phyloP scores from a whole-genome alignment of 2,797 vertebrate genomes.

The Trachops cirrhosus region DNA sequence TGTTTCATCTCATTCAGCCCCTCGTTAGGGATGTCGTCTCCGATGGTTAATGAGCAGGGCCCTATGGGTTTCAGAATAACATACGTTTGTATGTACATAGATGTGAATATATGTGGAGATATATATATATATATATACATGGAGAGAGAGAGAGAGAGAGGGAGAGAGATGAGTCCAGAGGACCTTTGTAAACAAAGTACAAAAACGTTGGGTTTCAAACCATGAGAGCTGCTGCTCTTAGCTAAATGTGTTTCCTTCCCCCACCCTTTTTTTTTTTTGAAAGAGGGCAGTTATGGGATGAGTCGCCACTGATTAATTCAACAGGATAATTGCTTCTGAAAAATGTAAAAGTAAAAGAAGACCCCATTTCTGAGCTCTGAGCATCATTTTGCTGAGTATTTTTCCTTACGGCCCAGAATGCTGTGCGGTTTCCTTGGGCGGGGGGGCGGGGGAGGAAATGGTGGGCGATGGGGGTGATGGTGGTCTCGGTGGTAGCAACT shows the following conservation, averaged over 20 bases:
- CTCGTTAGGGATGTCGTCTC: neutral
- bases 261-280: neutral
- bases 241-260: conserved; percentile 42
- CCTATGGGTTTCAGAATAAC: neutral
- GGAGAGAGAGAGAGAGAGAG: too few relatives aligned
- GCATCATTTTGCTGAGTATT: neutral
- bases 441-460: conserved; percentile 36
- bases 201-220: neutral
- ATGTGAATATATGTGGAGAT: neutral
- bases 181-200: neutral
- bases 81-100: too few relatives aligned
- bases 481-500: neutral
- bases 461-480: neutral
- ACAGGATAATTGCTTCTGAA: neutral
- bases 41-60: neutral
- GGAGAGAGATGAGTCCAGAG: conserved; percentile 3
- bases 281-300: neutral
- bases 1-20: neutral
- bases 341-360: neutral
- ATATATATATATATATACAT: too few relatives aligned
- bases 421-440: conserved; percentile 38
- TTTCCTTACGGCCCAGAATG: neutral
- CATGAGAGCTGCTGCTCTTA: conserved; percentile 4
- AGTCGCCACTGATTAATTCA: neutral
- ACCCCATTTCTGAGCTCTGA: neutral